Evolutionary conservation across 1,140 invertebrate genomes (phyloP), one percentile per base, ranked within the genome.

Genomic region (Capitella teleta): DNA sequence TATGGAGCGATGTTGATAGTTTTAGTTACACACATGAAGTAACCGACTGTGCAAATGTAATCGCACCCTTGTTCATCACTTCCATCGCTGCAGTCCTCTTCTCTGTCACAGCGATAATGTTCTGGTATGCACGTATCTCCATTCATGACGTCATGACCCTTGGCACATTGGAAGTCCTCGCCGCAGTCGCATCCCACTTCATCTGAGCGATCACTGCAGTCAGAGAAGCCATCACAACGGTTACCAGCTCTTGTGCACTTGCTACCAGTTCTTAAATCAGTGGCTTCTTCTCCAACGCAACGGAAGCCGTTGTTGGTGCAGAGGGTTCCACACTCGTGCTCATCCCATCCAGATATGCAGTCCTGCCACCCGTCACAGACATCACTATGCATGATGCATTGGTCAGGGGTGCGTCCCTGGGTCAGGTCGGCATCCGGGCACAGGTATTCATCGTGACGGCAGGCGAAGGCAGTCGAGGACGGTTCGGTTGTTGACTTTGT

Each of bases 281-380:
- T 28, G 32, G 45, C 45, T 3, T 28, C 30, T 32, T 47, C 32
- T 16, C 28, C 45, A 18, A 32, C 32, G 26, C 45, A 47, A 14
- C 45, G 10, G 30, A 47, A 47, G 45, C 45, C 45, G 5, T 32
- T 32, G 26, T 47, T 47, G 16, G 26, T 21, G 28, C 45, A 47
- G 45, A 32, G 10, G 12, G 26, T 36, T 16, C 45, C 45, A n/a
- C 45, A 47, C n/a, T 47, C 12, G 28, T 16, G 19, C 18, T 47
- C 45, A n/a, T 47, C 45, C 4, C 5, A n/a, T 10, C 28, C 28
- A 8, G 18, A 16, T 2, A 47, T 18, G 45, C 45, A 47, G 26
- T 47, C 45, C 2, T 28, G 30, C 19, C 21, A 47, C 19, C 45
- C 45, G 45, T 47, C 45, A n/a, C 45, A 47, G 4, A 36, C 32